Conservation (phyloP, 2,888 invertebrate genomes). For the Tetranychus truncatus region DNA sequence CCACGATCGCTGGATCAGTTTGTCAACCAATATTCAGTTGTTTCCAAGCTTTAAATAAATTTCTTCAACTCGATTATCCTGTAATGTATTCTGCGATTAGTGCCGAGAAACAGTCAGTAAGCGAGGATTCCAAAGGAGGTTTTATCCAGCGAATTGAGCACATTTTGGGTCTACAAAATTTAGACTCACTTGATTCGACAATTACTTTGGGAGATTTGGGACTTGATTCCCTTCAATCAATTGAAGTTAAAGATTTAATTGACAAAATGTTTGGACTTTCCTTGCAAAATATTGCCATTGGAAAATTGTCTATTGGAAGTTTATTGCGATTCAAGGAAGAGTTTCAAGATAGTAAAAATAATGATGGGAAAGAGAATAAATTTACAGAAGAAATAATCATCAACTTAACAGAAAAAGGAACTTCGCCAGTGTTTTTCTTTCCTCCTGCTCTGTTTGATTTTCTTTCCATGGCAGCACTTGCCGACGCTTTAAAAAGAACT, state of each 20-base stretch:
- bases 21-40: constrained; percentile 88
- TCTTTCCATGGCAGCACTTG: constrained; percentile 48
- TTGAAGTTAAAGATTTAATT: constrained; percentile 61
- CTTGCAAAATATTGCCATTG: not conserved
- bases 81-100: constrained; percentile 29
- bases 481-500: constrained; percentile 49
- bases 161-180: constrained; percentile 58
- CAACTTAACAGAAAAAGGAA: constrained; percentile 37
- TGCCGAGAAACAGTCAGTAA: not conserved
- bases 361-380: constrained; percentile 37
- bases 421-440: constrained; percentile 37
- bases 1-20: constrained; percentile 84
- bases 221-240: constrained; percentile 94
- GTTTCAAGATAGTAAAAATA: not conserved
- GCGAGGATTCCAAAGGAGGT: constrained; percentile 6
- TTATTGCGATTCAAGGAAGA: not conserved
- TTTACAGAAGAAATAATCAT: constrained; percentile 46
- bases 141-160: constrained; percentile 14
- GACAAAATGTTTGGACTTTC: constrained; percentile 41
- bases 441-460: constrained; percentile 78
- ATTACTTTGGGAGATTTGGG: constrained; percentile 77
- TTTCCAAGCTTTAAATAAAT: constrained; percentile 62
- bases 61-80: constrained; percentile 63
- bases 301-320: not conserved
- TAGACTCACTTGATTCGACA: constrained; percentile 48